These are phyloP conservation scores for Pharmacophagus antenor DNA, from an alignment of 2,888 invertebrate species.

Conservation along the genomic window DNA sequence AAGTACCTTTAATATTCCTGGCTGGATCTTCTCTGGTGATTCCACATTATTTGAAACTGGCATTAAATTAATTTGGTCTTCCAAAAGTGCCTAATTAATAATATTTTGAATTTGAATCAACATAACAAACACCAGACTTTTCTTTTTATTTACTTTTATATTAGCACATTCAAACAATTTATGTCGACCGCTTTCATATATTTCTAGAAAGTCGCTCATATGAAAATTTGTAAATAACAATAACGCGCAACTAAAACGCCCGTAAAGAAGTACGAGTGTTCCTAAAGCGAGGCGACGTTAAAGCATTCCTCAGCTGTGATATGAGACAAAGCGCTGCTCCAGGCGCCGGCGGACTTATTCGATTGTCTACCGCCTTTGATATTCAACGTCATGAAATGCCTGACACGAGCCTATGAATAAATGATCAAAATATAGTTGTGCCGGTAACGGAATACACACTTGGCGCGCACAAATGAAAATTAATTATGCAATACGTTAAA, in stretches of 20 bases:
- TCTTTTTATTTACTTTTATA: too few species aligned
- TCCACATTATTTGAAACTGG: too few species aligned
- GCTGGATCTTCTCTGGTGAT: too few species aligned
- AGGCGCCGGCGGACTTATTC: constrained; percentile 34
- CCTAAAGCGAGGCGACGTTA: constrained; percentile 23
- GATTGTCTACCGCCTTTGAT: constrained; percentile 46
- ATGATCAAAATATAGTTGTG: constrained; percentile 57
- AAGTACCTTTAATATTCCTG: too few species aligned
- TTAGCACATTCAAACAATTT: too few species aligned
- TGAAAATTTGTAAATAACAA: too few species aligned
- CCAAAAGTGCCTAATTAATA: too few species aligned
- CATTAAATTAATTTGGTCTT: too few species aligned
- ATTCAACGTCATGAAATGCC: constrained; percentile 51
- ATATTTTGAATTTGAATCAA: too few species aligned
- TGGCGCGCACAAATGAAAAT: constrained; percentile 63
- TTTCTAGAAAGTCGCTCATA: too few species aligned
- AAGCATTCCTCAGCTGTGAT: constrained; percentile 22
- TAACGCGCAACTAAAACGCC: background rate
- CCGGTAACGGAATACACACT: constrained; percentile 51
- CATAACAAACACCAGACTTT: too few species aligned
- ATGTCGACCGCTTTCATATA: too few species aligned
- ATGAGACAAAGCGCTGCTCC: constrained; percentile 30
- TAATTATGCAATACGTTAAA: constrained; percentile 70
- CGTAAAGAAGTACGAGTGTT: constrained; percentile 24
- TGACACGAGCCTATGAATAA: constrained; percentile 58